These are phyloP conservation scores for Ptilonorhynchus violaceus DNA, from an alignment of 2,113 vertebrate species.

Conservation along the genomic window DNA sequence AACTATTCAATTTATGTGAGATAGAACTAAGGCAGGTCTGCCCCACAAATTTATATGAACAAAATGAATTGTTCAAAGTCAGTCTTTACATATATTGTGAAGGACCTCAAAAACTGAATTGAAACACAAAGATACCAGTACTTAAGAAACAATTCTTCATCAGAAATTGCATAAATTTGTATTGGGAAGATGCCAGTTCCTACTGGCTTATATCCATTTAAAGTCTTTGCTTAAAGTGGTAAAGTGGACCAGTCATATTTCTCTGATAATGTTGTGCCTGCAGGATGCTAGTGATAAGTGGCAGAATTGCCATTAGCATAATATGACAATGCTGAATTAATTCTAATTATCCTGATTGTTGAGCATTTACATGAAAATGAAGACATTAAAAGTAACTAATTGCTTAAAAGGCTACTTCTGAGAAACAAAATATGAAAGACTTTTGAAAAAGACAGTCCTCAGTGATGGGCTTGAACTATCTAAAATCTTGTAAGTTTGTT, in stretches of 20 bases:
- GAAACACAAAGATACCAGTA: background rate
- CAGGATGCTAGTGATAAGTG: slow-evolving; percentile 70
- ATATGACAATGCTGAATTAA: slow-evolving; percentile 81
- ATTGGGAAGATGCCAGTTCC: slow-evolving; percentile 11
- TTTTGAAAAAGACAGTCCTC: slow-evolving; percentile 29
- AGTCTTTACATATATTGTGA: background rate
- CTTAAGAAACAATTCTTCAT: background rate
- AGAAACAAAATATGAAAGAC: slow-evolving; percentile 53
- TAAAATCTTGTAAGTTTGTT: slow-evolving; percentile 21
- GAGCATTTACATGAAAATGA: slow-evolving; percentile 86
- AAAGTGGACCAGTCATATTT: slow-evolving; percentile 69
- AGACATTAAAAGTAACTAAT: slow-evolving; percentile 87
- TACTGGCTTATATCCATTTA: slow-evolving; percentile 23
- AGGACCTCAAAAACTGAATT: background rate
- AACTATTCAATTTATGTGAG: background rate
- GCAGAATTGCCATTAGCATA: slow-evolving; percentile 75
- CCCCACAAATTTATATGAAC: background rate
- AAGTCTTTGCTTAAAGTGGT: slow-evolving; percentile 40
- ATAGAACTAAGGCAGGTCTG: background rate
- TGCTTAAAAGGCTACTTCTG: slow-evolving; percentile 75
- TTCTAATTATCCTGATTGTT: slow-evolving; percentile 88
- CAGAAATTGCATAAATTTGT: slow-evolving; percentile 4
- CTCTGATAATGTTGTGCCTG: slow-evolving; percentile 70
- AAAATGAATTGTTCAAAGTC: background rate
- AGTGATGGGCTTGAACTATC: slow-evolving; percentile 4